Evolutionary conservation across 2,113 vertebrate species (phyloP).

Genomic region (Aphelocoma coerulescens): DNA sequence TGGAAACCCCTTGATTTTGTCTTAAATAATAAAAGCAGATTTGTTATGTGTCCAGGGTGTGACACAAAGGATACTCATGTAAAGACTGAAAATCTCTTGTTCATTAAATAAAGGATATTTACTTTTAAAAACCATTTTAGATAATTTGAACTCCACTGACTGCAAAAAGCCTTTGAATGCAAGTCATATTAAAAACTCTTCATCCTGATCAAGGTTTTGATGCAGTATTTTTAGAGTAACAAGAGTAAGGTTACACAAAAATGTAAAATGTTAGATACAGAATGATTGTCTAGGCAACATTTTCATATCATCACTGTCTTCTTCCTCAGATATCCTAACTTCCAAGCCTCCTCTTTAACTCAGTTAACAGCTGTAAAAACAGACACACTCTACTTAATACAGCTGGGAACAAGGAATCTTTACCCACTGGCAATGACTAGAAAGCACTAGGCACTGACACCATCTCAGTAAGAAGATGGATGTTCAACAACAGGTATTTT

Average conservation of each 20-base stretch:
- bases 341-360: neutral
- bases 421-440: neutral
- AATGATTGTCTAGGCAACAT: neutral
- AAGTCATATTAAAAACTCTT: neutral
- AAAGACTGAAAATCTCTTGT: neutral
- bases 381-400: neutral
- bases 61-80: neutral
- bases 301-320: neutral
- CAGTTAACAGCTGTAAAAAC: neutral
- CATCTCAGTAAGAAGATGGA: accelerated
- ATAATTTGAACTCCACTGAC: neutral
- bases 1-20: neutral
- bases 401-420: neutral
- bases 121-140: neutral
- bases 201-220: neutral
- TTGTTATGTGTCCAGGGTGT: neutral
- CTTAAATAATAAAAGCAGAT: neutral
- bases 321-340: neutral
- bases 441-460: neutral
- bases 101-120: neutral
- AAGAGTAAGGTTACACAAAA: neutral
- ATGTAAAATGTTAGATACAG: neutral
- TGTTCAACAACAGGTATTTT: neutral
- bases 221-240: neutral
- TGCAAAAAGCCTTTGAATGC: neutral